phyloP scores from a whole-genome alignment of 2,888 invertebrate genomes.

The Xylocampa areola region DNA sequence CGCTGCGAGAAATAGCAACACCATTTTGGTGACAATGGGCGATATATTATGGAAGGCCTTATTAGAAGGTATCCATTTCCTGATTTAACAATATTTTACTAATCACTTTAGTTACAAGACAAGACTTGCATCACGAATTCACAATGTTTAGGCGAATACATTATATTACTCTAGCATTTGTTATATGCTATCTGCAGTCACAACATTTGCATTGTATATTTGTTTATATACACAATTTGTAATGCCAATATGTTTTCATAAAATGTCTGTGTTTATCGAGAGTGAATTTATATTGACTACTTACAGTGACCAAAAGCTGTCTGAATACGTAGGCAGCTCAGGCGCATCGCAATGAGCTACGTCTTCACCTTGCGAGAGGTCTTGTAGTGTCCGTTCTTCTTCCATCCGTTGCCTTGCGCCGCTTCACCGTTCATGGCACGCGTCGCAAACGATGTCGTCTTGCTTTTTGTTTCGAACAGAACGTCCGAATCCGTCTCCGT shows the following conservation, averaged over 20 bases:
- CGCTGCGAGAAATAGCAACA: neutral
- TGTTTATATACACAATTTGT: conserved; percentile 33
- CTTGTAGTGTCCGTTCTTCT: conserved; percentile 90
- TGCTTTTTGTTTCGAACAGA: conserved; percentile 93
- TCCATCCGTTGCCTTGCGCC: conserved; percentile 86
- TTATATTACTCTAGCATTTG: conserved; percentile 43
- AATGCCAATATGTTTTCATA: conserved; percentile 29
- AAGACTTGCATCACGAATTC: conserved; percentile 19
- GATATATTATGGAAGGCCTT: neutral
- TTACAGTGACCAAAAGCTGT: conserved; percentile 53
- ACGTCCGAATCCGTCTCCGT: conserved; percentile 96
- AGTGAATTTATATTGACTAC: conserved; percentile 24
- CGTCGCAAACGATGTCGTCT: conserved; percentile 82
- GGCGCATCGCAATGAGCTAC: conserved; percentile 71
- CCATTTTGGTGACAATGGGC: neutral
- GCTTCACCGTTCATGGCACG: conserved; percentile 81
- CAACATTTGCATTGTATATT: conserved; percentile 19
- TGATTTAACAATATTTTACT: conserved; percentile 2
- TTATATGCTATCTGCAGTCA: conserved; percentile 36
- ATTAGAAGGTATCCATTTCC: conserved; percentile 6
- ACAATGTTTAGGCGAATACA: conserved; percentile 43
- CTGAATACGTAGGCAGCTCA: conserved; percentile 53
- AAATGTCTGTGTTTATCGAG: conserved; percentile 41
- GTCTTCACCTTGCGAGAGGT: conserved; percentile 79
- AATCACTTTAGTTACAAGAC: conserved; percentile 4